phyloP scores from a whole-genome alignment of 2,113 vertebrate species.

The Grus americana region DNA sequence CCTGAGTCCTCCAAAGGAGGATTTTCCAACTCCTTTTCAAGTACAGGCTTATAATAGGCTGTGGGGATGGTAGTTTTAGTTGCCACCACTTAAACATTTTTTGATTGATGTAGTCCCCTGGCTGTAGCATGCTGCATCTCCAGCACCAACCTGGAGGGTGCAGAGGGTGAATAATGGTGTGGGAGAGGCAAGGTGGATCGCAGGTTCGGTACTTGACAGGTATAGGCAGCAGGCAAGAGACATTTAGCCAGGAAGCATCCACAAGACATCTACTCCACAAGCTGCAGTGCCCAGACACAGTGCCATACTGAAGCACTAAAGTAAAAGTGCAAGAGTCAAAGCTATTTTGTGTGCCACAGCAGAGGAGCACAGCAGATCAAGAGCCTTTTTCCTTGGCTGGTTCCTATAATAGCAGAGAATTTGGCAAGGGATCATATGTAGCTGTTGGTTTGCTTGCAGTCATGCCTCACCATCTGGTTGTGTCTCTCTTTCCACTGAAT shows the following conservation, averaged over 20 bases:
- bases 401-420: not conserved
- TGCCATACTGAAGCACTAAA: not conserved
- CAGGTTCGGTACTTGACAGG: not conserved
- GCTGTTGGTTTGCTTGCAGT: not conserved
- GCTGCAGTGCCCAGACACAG: not conserved
- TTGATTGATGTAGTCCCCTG: not conserved
- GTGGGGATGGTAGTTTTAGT: not conserved
- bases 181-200: not conserved
- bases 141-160: not conserved
- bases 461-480: not conserved
- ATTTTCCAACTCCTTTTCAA: not conserved
- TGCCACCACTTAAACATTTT: not conserved
- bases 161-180: not conserved
- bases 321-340: not conserved
- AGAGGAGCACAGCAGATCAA: not conserved
- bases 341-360: not conserved
- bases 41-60: not conserved
- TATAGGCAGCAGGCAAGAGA: not conserved
- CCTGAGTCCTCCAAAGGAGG: not conserved
- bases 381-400: not conserved
- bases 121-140: accelerated
- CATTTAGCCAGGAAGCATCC: not conserved
- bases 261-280: not conserved
- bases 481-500: not conserved
- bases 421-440: not conserved